Percentiles rank a stretch among this genome's conserved stretches.
phyloP scores from a whole-genome alignment of 1,140 invertebrate genomes.

The Pteromalus puparum region DNA sequence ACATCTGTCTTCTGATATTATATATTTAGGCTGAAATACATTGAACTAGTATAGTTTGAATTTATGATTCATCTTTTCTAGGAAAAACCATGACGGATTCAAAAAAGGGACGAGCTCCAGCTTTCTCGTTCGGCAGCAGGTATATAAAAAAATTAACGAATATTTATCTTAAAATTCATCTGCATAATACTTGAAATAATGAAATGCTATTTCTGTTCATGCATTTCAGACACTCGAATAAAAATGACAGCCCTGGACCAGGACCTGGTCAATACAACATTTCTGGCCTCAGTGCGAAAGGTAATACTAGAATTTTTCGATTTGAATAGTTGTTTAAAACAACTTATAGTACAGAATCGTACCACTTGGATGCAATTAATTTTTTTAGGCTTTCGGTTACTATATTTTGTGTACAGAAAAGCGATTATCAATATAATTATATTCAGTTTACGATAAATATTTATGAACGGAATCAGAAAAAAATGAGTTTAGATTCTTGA shows the following conservation, averaged over 20 bases:
- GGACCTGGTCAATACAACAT: slow-evolving; percentile 92
- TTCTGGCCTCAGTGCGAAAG: slow-evolving; percentile 87
- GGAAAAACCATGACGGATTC: slow-evolving; percentile 86
- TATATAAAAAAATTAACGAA: slow-evolving; percentile 43
- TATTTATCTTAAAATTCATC: not conserved
- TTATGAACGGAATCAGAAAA: not conserved
- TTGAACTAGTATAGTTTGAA: not conserved
- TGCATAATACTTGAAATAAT: not conserved
- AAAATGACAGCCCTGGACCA: slow-evolving; percentile 81
- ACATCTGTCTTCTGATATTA: no score
- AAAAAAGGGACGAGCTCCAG: slow-evolving; percentile 83
- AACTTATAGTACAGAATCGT: no score
- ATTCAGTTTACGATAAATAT: no score
- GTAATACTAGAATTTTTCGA: slow-evolving; percentile 63
- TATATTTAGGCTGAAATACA: no score
- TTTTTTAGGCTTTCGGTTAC: no score
- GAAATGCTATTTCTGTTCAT: not conserved
- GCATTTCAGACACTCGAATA: slow-evolving; percentile 72
- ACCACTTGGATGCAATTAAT: no score
- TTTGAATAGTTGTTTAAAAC: slow-evolving; percentile 25
- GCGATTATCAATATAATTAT: no score
- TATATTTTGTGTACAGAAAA: no score
- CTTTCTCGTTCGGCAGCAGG: slow-evolving; percentile 87
- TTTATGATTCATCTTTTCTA: slow-evolving; percentile 63
- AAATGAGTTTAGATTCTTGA: slow-evolving; percentile 9